These are phyloP conservation scores for Zosterops borbonicus DNA, from an alignment of 2,113 vertebrate genomes.

Conservation along the genomic window DNA sequence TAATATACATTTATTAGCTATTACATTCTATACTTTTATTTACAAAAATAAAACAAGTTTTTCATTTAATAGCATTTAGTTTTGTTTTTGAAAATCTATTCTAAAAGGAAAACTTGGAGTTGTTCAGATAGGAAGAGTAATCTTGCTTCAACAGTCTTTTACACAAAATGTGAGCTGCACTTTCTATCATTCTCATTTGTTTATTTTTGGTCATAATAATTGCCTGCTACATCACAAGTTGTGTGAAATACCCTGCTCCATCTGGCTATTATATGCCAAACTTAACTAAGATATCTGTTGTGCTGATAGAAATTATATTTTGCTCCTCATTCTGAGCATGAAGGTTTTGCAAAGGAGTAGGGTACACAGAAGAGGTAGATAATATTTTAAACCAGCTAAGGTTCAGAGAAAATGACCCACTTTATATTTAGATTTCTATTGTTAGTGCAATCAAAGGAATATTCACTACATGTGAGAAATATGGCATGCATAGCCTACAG, in stretches of 20 bases:
- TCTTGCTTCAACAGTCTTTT: background rate
- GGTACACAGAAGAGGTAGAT: background rate
- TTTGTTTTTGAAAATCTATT: background rate
- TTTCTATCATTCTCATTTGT: background rate
- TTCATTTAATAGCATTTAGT: background rate
- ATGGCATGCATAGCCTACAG: background rate
- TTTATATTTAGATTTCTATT: background rate
- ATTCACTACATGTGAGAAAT: background rate
- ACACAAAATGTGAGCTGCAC: background rate
- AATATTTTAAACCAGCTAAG: background rate
- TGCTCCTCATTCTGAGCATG: background rate
- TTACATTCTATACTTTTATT: background rate
- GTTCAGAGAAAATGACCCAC: background rate
- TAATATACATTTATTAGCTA: background rate
- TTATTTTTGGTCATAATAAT: background rate
- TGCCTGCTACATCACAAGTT: background rate
- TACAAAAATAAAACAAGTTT: background rate
- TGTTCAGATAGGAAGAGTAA: background rate
- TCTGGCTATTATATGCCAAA: background rate
- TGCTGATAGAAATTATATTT: background rate
- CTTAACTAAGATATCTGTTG: background rate
- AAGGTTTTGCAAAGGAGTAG: background rate
- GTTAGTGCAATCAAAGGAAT: background rate
- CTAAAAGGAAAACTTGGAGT: background rate
- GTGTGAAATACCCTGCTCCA: background rate